phyloP scores from a whole-genome alignment of 23 tunicate genomes.

The Styela plicata region DNA sequence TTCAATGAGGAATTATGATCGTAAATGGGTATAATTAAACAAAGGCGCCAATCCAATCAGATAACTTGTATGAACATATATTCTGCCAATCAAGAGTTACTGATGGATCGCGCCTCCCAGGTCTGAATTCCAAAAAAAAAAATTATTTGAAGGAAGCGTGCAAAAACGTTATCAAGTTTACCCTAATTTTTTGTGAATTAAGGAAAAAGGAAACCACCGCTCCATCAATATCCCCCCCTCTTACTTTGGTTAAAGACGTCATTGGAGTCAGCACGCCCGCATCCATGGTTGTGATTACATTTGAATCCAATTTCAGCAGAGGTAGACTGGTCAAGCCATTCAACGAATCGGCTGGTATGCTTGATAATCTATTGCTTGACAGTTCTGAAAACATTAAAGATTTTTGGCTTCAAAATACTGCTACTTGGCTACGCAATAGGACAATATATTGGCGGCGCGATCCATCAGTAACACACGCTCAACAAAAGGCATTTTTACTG shows the following conservation, averaged over 20 bases:
- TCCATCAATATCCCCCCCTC: too few species aligned
- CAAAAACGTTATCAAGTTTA: too few species aligned
- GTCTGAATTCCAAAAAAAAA: too few species aligned
- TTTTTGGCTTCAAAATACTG: neutral
- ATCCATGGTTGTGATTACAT: conserved; percentile 40
- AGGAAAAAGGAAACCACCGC: neutral
- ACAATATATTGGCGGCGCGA: neutral
- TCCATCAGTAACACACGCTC: too few species aligned
- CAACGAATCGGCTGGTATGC: conserved; percentile 42
- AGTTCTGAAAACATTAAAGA: conserved; percentile 33
- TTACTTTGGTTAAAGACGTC: conserved; percentile 54
- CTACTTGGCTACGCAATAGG: neutral
- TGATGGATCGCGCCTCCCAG: too few species aligned
- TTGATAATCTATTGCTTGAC: conserved; percentile 42
- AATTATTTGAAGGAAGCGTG: too few species aligned
- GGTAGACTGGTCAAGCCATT: conserved; percentile 55
- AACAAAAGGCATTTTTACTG: too few species aligned
- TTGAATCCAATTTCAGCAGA: conserved; percentile 43
- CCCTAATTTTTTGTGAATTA: neutral
- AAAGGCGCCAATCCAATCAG: too few species aligned
- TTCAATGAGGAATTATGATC: too few species aligned
- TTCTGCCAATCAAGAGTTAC: too few species aligned
- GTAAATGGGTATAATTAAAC: too few species aligned
- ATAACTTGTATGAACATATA: too few species aligned
- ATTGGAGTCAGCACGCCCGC: conserved; percentile 58